Evolutionary conservation across 2,113 vertebrate species (phyloP).

Genomic region (Calypte anna): DNA sequence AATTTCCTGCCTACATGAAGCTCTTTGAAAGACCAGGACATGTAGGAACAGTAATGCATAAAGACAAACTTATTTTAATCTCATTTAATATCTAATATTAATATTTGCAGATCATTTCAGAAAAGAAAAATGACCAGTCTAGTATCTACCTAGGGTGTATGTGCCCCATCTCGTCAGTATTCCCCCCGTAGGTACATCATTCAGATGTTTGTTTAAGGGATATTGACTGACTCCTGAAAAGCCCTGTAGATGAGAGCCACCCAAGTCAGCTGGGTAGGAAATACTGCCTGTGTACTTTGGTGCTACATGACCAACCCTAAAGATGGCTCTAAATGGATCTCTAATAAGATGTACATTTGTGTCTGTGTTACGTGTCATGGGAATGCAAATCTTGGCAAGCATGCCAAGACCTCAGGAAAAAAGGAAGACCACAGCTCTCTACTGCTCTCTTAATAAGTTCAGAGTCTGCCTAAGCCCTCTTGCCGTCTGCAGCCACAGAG

Average conservation of each 20-base stretch:
- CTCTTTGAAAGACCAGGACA: neutral
- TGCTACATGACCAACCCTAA: neutral
- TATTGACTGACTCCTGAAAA: neutral
- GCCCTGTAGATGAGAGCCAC: neutral
- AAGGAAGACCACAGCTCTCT: neutral
- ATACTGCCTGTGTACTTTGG: accelerated
- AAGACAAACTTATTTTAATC: slow-evolving; percentile 1
- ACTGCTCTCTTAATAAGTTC: neutral
- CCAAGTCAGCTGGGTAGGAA: neutral
- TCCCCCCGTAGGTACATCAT: neutral
- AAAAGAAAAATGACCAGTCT: neutral
- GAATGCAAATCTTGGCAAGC: neutral
- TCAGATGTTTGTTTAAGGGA: neutral
- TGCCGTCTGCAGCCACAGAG: neutral
- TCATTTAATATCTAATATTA: neutral
- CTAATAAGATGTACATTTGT: neutral
- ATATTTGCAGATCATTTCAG: neutral
- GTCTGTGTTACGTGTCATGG: neutral
- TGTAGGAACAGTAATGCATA: neutral
- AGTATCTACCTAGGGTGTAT: neutral
- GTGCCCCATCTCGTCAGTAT: neutral
- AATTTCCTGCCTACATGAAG: neutral
- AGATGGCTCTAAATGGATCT: neutral
- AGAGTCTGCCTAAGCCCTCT: accelerated
- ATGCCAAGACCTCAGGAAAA: neutral